Percentiles rank a stretch among this genome's conserved stretches.
Conservation (phyloP, 2,797 vertebrate genomes). For the Macropodus opercularis region DNA sequence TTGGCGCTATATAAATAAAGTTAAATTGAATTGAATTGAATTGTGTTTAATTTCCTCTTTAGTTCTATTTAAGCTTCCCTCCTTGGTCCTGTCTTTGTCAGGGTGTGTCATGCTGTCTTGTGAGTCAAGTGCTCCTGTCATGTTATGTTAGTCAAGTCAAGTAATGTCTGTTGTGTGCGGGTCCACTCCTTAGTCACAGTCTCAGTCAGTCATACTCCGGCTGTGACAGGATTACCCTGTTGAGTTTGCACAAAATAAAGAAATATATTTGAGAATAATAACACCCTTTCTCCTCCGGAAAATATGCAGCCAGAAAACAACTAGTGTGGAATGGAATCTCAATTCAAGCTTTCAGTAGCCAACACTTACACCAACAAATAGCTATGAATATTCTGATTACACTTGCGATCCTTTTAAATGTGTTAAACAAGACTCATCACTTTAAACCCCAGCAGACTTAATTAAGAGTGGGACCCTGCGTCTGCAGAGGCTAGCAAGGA, state of each 20-base stretch:
- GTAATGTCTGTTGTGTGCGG: too few species aligned
- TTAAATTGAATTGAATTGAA: too few species aligned
- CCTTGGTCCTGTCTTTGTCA: too few species aligned
- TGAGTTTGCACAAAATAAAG: conserved; percentile 84
- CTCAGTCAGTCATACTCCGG: too few species aligned
- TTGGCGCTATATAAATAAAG: too few species aligned
- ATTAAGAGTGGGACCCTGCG: conserved; percentile 85
- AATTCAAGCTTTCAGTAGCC: conserved; percentile 80
- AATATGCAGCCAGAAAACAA: conserved; percentile 38
- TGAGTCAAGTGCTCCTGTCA: too few species aligned
- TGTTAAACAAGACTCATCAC: conserved; percentile 94
- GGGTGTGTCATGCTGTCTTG: too few species aligned
- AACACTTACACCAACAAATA: conserved; percentile 79
- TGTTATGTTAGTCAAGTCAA: too few species aligned
- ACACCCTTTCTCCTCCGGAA: conserved; percentile 58
- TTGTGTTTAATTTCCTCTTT: too few species aligned
- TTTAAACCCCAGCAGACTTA: conserved; percentile 95
- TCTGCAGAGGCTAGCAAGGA: conserved; percentile 48
- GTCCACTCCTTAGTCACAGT: too few species aligned
- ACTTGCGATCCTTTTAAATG: conserved; percentile 88
- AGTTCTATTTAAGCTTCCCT: too few species aligned
- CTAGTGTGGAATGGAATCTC: conserved; percentile 64
- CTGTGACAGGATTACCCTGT: conserved; percentile 95
- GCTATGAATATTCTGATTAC: conserved; percentile 85
- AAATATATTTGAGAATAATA: conserved; percentile 87